Evolutionary conservation across 2,888 invertebrate genomes (phyloP).

Genomic region (Pyrrhosoma nymphula): DNA sequence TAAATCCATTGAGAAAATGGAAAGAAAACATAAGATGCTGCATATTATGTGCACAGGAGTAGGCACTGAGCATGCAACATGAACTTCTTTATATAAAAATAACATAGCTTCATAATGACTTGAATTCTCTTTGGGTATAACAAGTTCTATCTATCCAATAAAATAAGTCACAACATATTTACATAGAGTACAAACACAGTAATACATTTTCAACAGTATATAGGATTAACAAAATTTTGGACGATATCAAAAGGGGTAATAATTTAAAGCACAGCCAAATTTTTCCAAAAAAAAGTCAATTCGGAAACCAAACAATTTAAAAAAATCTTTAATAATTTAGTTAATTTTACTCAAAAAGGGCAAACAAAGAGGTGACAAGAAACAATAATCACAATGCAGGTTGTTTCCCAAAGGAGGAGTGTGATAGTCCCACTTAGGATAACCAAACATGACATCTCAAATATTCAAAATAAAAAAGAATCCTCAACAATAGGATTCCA

Average conservation of each 20-base stretch:
- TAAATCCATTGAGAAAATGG: neutral
- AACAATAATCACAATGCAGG: neutral
- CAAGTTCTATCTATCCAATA: neutral
- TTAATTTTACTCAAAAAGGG: neutral
- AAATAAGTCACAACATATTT: neutral
- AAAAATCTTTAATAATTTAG: neutral
- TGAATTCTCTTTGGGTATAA: neutral
- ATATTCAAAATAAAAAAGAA: neutral
- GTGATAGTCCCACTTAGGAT: neutral
- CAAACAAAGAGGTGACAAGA: neutral
- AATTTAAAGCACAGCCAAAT: slow-evolving; percentile 53
- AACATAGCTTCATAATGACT: neutral
- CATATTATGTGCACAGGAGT: neutral
- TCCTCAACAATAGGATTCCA: neutral
- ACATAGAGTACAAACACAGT: neutral
- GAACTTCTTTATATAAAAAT: neutral
- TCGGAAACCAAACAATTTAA: neutral
- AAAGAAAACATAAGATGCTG: neutral
- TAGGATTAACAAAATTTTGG: neutral
- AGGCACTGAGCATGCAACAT: neutral
- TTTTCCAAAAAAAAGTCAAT: slow-evolving; percentile 10
- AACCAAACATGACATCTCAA: neutral
- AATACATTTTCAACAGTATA: neutral
- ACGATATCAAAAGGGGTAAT: neutral
- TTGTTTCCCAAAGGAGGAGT: neutral